A percentile compares a stretch with the other conserved stretches of the same genome.
Evolutionary conservation across 2,113 vertebrate species (phyloP).

Genomic region (Chaetura pelagica): DNA sequence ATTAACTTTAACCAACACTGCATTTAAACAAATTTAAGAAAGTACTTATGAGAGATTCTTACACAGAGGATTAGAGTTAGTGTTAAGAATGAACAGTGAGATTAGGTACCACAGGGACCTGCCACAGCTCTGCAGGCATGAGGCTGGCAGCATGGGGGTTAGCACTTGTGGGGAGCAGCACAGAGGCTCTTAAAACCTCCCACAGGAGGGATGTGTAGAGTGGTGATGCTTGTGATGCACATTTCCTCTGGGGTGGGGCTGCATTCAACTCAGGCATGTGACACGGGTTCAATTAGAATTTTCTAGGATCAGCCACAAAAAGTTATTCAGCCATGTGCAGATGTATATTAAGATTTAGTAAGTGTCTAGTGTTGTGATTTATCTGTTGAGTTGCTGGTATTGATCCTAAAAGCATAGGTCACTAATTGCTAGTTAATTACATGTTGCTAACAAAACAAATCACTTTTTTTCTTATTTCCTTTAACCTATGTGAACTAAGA

Average conservation of each 20-base stretch:
- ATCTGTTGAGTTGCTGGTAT: background rate
- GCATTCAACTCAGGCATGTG: rapidly evolving
- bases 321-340: background rate
- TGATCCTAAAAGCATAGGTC: background rate
- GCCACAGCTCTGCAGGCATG: rapidly evolving
- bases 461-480: background rate
- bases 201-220: background rate
- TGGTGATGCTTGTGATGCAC: background rate
- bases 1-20: background rate
- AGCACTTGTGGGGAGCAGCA: background rate
- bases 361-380: background rate
- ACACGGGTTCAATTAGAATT: background rate
- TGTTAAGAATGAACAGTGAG: background rate
- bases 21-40: background rate
- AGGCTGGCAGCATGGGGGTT: too few relatives aligned
- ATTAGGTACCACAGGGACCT: background rate
- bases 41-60: background rate
- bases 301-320: background rate
- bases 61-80: background rate
- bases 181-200: background rate
- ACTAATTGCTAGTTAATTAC: background rate
- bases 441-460: background rate
- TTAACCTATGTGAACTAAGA: background rate
- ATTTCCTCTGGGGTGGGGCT: background rate
- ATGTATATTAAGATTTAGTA: background rate